A percentile compares a stretch with the other conserved stretches of the same genome.
phyloP scores from a whole-genome alignment of 2,113 vertebrate species.

The Anguilla japonica region DNA sequence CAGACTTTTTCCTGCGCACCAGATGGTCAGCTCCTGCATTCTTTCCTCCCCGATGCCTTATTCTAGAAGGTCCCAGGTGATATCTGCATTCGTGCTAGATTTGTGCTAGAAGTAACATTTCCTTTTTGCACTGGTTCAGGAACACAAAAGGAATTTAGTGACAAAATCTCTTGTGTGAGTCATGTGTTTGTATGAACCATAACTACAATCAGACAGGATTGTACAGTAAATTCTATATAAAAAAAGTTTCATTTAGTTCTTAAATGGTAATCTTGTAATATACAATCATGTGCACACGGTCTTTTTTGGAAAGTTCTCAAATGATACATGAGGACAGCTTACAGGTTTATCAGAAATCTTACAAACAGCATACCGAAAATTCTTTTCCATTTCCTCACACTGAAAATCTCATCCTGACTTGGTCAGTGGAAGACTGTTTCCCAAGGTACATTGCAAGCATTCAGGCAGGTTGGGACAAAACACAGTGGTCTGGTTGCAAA shows the following conservation, averaged over 20 bases:
- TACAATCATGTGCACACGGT: not conserved
- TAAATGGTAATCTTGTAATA: not conserved
- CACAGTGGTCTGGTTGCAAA: not conserved
- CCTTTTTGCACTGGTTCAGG: not conserved
- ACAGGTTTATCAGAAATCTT: not conserved
- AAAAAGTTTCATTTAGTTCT: not conserved
- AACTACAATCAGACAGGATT: not conserved
- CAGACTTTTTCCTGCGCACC: too few species aligned
- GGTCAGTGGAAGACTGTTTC: not conserved
- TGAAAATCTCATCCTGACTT: not conserved
- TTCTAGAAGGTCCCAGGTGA: too few species aligned
- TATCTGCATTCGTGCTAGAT: too few species aligned
- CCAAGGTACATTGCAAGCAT: not conserved
- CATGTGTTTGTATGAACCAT: not conserved
- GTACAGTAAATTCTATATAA: not conserved
- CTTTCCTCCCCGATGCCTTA: too few species aligned
- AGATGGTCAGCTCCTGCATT: too few species aligned
- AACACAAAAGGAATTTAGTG: not conserved
- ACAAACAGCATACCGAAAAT: not conserved
- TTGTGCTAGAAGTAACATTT: not conserved
- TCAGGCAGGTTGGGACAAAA: not conserved
- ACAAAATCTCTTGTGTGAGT: not conserved
- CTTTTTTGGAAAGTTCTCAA: not conserved
- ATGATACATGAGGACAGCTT: not conserved
- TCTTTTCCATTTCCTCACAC: slow-evolving; percentile 8